Base-by-base conservation (phyloP, 2,888 invertebrate genomes). In the Noctuana brunneofusca region DNA sequence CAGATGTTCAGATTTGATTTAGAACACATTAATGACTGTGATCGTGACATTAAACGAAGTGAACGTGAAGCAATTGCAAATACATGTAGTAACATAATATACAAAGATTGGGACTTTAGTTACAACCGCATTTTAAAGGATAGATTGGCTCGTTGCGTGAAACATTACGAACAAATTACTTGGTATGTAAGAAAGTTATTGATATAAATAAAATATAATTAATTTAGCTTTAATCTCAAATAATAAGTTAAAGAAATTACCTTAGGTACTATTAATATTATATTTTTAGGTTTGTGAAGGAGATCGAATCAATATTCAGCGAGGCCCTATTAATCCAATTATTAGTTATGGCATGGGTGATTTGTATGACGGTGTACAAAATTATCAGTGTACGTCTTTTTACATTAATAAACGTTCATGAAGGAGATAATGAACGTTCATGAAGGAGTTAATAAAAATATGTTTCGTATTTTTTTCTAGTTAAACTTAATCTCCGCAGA, bases 281-380 rank as follows among this genome's bases (percentile, higher is more conserved):
- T 38, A n/a, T 4, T 38, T 41, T 41, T 70, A 89, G 89, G 79
- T 85, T 81, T 65, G 69, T 73, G 0, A 78, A 76, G 62, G 88
- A 89, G 76, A 74, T 86, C 1, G 81, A 87, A 68, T 78, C 80
- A 0, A 82, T 88, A 67, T 88, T 88, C 67, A 74, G 74, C 5
- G 87, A 84, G 74, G 84, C 85, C 8, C 78, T 87, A 82, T 68
- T 77, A 0, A 59, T 85, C 0, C 88, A 89, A 64, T 80, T 88
- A 53, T 70, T 84, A 32, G 75, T 81, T 0, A 83, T 80, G 74
- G 80, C 84, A 5, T 87, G 86, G 88, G 87, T 88, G 2, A 81
- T 89, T 65, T 89, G 89, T 66, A 88, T 87, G 85, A 87, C 86
- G 1, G 75, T 83, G n/a, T 89, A 88, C 69, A 89, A 86, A 66